Evolutionary conservation across 2,797 vertebrate species (phyloP), one percentile per base, ranked within the genome.

Genomic region (Lutjanus campechanus): DNA sequence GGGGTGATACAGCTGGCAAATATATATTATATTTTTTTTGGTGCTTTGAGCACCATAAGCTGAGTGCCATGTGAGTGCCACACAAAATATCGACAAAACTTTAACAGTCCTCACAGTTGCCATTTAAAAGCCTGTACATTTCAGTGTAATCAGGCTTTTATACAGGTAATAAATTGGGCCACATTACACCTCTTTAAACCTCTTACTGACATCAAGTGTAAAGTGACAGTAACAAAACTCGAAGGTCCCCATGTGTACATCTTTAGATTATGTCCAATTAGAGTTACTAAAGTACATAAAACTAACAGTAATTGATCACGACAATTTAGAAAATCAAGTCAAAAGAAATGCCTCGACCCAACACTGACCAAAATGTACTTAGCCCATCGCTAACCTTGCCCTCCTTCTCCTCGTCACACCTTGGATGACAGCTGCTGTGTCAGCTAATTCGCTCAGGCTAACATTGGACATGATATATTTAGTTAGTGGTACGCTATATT

Each of bases 351-450:
- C 22, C 2, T 46, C 11, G 7, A 4, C 13, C 40, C 15, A 65
- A 1, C 11, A 55, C 15, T 7, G 44, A 20, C 5, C 0, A 22
- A 41, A 8, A 0, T 49, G 4, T n/a, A 29, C 22, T 60, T 7
- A 47, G 11, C 56, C 29, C 19, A 8, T 36, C 20, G 17, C 43
- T 60, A 60, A 50, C 29, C 11, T 55, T 3, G 5, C 15, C 5
- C 41, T 20, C 17, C 51, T 58, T 5, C 19, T 51, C n/a, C 49
- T 68, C 8, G 56, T 59, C 25, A 36, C 29, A 70, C 51, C 25
- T 68, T 17, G 36, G 8, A 61, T 80, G 58, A 74, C 70, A 84
- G 36, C n/a, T 76, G 73, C 53, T 73, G 53, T 69, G 65, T 81
- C 68, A 78, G 77, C 70, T 79, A 76, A 73, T 73, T 69, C 15